A percentile compares a stretch with the other conserved stretches of the same genome.
Conservation (phyloP, 2,888 invertebrate species). For the Stegana nigrithorax region DNA sequence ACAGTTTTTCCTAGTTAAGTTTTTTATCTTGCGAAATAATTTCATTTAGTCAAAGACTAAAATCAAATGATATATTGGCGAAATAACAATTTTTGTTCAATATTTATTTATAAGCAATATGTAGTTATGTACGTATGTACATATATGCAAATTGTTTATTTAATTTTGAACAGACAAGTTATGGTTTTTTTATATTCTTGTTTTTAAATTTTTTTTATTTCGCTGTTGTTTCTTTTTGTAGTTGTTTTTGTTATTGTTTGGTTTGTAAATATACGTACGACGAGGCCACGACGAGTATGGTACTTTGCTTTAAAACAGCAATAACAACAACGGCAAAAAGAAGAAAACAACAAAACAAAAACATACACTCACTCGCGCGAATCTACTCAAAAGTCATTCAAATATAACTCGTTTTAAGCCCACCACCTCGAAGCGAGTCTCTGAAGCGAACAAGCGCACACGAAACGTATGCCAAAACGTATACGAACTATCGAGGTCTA, state of each 20-base stretch:
- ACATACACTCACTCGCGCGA: not conserved
- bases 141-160: too few relatives aligned
- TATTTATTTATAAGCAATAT: too few relatives aligned
- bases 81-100: too few relatives aligned
- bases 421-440: not conserved
- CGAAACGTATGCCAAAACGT: not conserved
- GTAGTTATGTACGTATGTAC: too few relatives aligned
- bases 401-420: not conserved
- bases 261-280: slow-evolving; percentile 4
- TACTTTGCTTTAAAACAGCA: not conserved
- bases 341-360: not conserved
- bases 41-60: too few relatives aligned
- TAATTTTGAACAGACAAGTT: too few relatives aligned
- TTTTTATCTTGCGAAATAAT: too few relatives aligned
- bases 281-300: too few relatives aligned
- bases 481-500: not conserved
- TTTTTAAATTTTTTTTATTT: slow-evolving; percentile 6
- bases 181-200: too few relatives aligned
- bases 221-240: slow-evolving; percentile 2
- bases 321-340: not conserved
- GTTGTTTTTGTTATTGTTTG: not conserved
- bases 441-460: not conserved
- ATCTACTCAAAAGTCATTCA: not conserved
- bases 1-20: too few relatives aligned
- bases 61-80: too few relatives aligned